Percentiles rank a stretch among this genome's conserved stretches.
These are phyloP conservation scores for Felis chaus DNA, from an alignment of 2,113 vertebrate species.

Conservation along the genomic window DNA sequence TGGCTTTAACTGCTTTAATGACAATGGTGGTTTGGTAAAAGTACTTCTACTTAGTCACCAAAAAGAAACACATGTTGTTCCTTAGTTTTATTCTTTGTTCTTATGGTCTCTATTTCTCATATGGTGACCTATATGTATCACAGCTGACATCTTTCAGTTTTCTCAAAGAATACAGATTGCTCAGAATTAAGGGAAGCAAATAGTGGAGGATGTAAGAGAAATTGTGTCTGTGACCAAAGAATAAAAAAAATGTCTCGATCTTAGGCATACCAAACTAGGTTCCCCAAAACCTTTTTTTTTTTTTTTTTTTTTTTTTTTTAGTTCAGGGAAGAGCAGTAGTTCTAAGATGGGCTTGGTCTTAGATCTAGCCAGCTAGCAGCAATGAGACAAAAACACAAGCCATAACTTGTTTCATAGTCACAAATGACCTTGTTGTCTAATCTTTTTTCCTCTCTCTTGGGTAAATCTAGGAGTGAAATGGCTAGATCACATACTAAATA, in stretches of 20 bases:
- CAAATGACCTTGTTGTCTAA: background rate
- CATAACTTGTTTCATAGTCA: slow-evolving; percentile 46
- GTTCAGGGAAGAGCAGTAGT: slow-evolving; percentile 63
- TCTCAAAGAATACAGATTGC: slow-evolving; percentile 82
- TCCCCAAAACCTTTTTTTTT: slow-evolving; percentile 45
- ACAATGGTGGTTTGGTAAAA: slow-evolving; percentile 69
- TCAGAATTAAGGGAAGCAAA: slow-evolving; percentile 81
- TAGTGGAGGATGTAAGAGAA: slow-evolving; percentile 71
- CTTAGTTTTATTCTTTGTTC: slow-evolving; percentile 53
- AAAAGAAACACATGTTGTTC: slow-evolving; percentile 55
- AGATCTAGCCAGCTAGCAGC: slow-evolving; percentile 65
- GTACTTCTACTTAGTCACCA: slow-evolving; percentile 68
- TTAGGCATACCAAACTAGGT: slow-evolving; percentile 74
- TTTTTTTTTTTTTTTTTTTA: too few relatives aligned
- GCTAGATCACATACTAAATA: background rate
- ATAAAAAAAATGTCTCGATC: slow-evolving; percentile 71
- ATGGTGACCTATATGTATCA: slow-evolving; percentile 57
- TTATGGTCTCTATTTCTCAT: slow-evolving; percentile 69
- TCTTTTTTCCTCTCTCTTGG: background rate
- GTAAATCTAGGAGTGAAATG: background rate
- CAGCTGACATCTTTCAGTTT: slow-evolving; percentile 70
- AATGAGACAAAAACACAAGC: slow-evolving; percentile 54
- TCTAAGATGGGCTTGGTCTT: slow-evolving; percentile 80
- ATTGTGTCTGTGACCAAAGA: slow-evolving; percentile 73
- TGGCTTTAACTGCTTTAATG: slow-evolving; percentile 51